Conservation (phyloP, 2,113 vertebrate species). For the Oplegnathus fasciatus region DNA sequence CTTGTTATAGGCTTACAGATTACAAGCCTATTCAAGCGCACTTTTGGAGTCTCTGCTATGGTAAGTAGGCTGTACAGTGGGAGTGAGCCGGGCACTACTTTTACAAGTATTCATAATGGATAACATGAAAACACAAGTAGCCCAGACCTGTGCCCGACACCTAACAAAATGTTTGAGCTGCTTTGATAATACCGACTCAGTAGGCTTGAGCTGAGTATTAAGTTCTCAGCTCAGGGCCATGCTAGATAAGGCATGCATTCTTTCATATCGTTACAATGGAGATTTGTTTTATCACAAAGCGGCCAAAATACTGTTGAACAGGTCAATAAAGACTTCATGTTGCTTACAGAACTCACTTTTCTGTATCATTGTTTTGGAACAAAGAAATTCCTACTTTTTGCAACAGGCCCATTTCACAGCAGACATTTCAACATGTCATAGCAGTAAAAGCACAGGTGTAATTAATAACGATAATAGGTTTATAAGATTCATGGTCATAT, state of each 20-base stretch:
- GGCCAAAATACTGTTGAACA: background rate
- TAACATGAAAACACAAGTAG: slow-evolving; percentile 14
- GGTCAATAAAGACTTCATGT: background rate
- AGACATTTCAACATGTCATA: background rate
- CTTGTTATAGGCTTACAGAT: slow-evolving; percentile 50
- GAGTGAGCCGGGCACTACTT: background rate
- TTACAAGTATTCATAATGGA: slow-evolving; percentile 38
- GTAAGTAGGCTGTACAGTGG: slow-evolving; percentile 14
- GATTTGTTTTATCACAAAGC: background rate
- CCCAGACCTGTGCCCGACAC: background rate
- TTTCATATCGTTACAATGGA: background rate
- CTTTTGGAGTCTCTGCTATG: slow-evolving; percentile 20
- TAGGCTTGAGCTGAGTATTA: background rate
- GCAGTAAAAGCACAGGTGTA: background rate
- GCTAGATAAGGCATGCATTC: background rate
- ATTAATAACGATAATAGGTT: background rate
- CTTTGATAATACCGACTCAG: slow-evolving; percentile 22
- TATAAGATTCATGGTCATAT: background rate
- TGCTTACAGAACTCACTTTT: background rate
- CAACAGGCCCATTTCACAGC: background rate
- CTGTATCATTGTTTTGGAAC: background rate
- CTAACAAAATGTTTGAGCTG: slow-evolving; percentile 1
- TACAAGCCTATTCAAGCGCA: slow-evolving; percentile 35
- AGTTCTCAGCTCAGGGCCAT: background rate
- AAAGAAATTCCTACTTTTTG: background rate